phyloP scores from a whole-genome alignment of 2,113 vertebrate genomes.

The Ophiodon elongatus region DNA sequence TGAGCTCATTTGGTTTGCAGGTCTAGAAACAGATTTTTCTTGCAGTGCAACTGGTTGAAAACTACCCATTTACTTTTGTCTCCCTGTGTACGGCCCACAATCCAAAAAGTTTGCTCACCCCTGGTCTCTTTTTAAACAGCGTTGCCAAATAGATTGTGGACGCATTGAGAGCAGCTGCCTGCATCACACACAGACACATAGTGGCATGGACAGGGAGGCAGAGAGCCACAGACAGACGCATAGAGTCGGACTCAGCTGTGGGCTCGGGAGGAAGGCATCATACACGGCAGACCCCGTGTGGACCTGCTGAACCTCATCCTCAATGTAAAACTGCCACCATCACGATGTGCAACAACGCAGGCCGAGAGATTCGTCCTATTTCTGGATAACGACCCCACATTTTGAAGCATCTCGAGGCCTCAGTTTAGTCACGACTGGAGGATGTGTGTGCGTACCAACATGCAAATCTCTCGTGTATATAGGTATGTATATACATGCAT shows the following conservation, averaged over 20 bases:
- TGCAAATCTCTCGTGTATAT: not conserved
- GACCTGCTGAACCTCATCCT: conserved; percentile 26
- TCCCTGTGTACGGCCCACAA: not conserved
- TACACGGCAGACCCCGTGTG: not conserved
- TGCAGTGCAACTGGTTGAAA: not conserved
- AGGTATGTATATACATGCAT: not conserved
- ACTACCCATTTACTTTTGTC: not conserved
- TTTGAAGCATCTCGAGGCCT: not conserved
- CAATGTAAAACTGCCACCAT: not conserved
- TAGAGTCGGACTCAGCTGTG: conserved; percentile 36
- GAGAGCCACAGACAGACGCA: conserved; percentile 16
- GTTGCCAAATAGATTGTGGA: not conserved
- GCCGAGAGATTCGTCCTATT: not conserved
- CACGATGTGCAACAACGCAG: not conserved
- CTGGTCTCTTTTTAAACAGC: not conserved
- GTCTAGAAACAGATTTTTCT: too few relatives aligned
- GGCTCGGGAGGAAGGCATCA: conserved; percentile 38
- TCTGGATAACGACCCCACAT: not conserved
- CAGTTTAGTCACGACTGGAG: not conserved
- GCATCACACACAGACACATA: not conserved
- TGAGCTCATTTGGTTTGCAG: not conserved
- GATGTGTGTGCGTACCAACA: not conserved
- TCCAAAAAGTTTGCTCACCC: not conserved
- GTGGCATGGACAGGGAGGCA: conserved; percentile 27
- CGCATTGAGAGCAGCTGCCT: conserved; percentile 27